phyloP scores from a whole-genome alignment of 1,140 invertebrate species.

The Scylla paramamosain region DNA sequence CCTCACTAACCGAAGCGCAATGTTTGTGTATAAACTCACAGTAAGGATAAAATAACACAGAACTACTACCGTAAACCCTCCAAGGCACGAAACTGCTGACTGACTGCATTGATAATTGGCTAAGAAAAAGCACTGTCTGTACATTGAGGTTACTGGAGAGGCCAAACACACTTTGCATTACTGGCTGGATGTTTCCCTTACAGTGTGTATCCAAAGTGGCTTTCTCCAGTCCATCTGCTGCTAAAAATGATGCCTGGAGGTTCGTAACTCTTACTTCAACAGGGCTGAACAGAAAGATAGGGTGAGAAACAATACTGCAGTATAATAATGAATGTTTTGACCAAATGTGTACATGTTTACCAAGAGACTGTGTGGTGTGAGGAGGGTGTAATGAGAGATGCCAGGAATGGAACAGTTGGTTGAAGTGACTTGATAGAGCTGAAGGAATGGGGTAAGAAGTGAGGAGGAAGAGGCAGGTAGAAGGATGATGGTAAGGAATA shows the following conservation, averaged over 20 bases:
- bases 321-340: neutral
- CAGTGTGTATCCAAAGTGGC: neutral
- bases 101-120: constrained; percentile 43
- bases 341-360: neutral
- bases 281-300: neutral
- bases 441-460: neutral
- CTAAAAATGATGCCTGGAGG: constrained; percentile 16
- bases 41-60: constrained; percentile 15
- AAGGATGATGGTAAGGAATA: neutral
- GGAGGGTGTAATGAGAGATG: no score
- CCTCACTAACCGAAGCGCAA: neutral
- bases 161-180: constrained; percentile 1
- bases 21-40: neutral
- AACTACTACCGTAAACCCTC: neutral
- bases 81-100: constrained; percentile 60
- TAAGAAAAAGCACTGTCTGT: constrained; percentile 47
- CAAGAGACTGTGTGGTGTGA: no score
- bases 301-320: neutral
- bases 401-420: no score
- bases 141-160: constrained; percentile 38
- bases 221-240: neutral
- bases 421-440: no score
- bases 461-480: neutral
- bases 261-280: neutral
- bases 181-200: neutral